Evolutionary conservation across 2,888 invertebrate species (phyloP).

Genomic region (Mythimna ferrago): DNA sequence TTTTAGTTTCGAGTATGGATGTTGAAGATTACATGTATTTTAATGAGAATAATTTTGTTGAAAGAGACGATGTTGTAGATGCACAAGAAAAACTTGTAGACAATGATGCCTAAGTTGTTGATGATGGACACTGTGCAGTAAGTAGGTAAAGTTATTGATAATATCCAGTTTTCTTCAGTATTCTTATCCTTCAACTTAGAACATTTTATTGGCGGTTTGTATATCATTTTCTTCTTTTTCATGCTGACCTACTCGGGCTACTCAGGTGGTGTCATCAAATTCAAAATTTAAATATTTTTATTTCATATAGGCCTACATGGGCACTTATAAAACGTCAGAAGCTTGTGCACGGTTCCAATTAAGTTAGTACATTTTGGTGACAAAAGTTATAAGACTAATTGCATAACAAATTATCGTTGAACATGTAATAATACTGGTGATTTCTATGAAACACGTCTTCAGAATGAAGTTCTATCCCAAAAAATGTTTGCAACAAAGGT

Average conservation of each 20-base stretch:
- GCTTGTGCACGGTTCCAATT: no score
- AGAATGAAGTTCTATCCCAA: background rate
- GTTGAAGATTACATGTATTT: conserved; percentile 41
- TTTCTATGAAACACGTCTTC: conserved; percentile 12
- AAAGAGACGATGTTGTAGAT: background rate
- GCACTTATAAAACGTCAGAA: no score
- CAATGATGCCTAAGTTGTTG: background rate
- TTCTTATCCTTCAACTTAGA: no score
- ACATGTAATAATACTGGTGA: conserved; percentile 1
- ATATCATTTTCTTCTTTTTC: background rate
- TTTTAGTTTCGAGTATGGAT: conserved; percentile 36
- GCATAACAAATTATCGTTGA: background rate
- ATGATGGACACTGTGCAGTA: background rate
- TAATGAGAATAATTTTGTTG: conserved; percentile 40
- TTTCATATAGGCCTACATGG: no score
- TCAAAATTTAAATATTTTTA: no score
- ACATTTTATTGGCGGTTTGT: no score
- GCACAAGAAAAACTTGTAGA: background rate
- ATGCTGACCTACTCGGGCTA: background rate
- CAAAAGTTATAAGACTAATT: no score
- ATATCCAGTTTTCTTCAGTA: no score
- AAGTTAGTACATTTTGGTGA: background rate
- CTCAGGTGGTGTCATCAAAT: background rate
- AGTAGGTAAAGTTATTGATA: no score
- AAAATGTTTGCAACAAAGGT: conserved; percentile 29